Base-by-base conservation (phyloP, 2,113 vertebrate genomes). In the Phodopus roborovskii region DNA sequence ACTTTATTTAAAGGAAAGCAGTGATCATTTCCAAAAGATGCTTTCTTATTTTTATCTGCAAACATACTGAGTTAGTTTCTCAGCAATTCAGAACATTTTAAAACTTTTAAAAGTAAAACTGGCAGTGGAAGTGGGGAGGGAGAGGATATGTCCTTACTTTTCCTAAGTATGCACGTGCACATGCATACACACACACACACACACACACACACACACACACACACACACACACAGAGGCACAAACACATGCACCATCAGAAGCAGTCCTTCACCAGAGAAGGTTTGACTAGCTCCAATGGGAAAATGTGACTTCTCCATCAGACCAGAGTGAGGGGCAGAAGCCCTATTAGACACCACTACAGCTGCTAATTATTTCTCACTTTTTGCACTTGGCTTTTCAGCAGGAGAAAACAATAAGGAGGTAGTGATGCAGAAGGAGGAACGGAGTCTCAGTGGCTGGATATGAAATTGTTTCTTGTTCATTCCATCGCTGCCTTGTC, bases 21-120 rank as follows among this genome's bases (percentile, higher is more conserved):
- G 88, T 90, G 36, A 79, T 93, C n/a, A 87, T 91, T 94, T 95
- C 81, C 19, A 96, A 92, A 53, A 79, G 77, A 90, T 50, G 7
- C 6, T 75, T 68, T 68, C n/a, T 96, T 30, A 88, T 82, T 95
- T 95, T 91, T 81, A 89, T 87, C 74, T 90, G 83, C 71, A 42
- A 86, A 82, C 85, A 78, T 58, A 91, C 58, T 94, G 66, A 53
- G 36, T 77, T 78, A 15, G 16, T 68, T 87, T 88, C 68, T 90
- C 90, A 96, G 79, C 17, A 84, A 90, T 45, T 95, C 56, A 90
- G 84, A 94, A 86, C 10, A 62, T 74, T 93, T 68, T 82, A 89
- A 81, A 58, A 66, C 56, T 56, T 90, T 88, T 26, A 92, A 90
- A 70, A 94, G 50, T 90, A 95, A 92, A 79, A 88, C 7, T 39